Evolutionary conservation across 2,888 invertebrate species (phyloP), one percentile per base, ranked within the genome.

Genomic region (Netelia virgata): DNA sequence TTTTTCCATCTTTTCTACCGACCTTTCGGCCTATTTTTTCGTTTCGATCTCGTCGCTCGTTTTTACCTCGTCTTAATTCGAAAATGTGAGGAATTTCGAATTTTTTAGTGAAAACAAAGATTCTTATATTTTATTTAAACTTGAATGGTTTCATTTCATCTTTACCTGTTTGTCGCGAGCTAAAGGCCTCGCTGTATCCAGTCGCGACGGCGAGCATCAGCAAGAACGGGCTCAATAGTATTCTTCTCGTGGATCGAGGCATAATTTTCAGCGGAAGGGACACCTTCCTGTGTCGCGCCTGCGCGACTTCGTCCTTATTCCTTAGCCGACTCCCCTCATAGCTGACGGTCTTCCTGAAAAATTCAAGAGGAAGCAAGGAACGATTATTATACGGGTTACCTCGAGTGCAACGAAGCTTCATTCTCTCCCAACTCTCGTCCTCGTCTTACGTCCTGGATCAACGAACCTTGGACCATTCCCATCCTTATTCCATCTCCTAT

Each of bases 271-370:
- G 87, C 88, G 87, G 89, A 88, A 89, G 83, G 86, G 86, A 81
- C 84, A 85, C 87, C 61, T 57, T 66, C 59, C 66, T 23, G 64
- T 86, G 88, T 87, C 89, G 90, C 92, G 91, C 92, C 89, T 91
- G 90, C 90, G 91, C 91, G 91, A 90, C 90, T 86, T 36, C 86
- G 86, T 83, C 11, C 68, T 82, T 87, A 74, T 88, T 85, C 86
- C 87, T 91, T 91, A 92, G 87, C 93, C 92, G 88, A 91, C 91
- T 91, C 92, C 93, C 92, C 92, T 93, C 93, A 93, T 93, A 89
- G 93, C 93, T 84, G 74, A 79, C 73, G 90, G 87, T 90, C 86
- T 87, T 88, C 87, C 92, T 92, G 90, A 8, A 89, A 92, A 86
- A 88, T 73, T 79, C 50, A 87, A 86, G 18, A 80, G 82, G 83